phyloP scores from a whole-genome alignment of 2,113 vertebrate species.

The Crotalus viridis region DNA sequence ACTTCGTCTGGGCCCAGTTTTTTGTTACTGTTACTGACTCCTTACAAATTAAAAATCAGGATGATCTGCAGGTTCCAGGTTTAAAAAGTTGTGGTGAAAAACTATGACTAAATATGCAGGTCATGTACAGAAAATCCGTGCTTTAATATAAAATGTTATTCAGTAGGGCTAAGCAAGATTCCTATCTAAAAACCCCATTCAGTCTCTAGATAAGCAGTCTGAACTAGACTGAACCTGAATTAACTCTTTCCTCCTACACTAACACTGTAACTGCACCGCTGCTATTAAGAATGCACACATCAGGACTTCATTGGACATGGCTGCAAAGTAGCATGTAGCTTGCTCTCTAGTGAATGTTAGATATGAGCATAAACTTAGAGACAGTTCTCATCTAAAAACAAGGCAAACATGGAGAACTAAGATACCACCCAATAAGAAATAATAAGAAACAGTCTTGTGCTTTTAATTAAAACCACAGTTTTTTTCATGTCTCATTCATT shows the following conservation, averaged over 20 bases:
- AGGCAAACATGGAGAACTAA: conserved; percentile 45
- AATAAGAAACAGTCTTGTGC: conserved; percentile 69
- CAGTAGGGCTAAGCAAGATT: background rate
- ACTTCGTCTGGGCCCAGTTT: too few relatives aligned
- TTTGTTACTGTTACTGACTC: background rate
- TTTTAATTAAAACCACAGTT: conserved; percentile 76
- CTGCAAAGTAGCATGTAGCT: conserved; percentile 17
- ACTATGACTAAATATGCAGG: background rate
- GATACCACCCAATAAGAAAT: conserved; percentile 72
- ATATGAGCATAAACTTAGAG: conserved; percentile 32
- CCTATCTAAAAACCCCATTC: background rate
- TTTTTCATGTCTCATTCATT: conserved; percentile 76
- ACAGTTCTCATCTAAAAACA: conserved; percentile 25
- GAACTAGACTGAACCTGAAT: background rate
- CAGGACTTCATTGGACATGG: background rate
- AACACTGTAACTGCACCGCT: background rate
- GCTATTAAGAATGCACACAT: background rate
- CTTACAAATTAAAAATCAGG: background rate
- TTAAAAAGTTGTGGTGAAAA: background rate
- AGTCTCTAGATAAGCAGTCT: background rate
- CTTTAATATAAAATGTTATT: background rate
- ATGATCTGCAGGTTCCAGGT: background rate
- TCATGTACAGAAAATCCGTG: background rate
- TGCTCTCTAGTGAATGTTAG: conserved; percentile 30
- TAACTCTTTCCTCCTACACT: background rate